Evolutionary conservation across 64 coral and sea anemone species (phyloP), one percentile per base, ranked within the genome.

Genomic region (Pachyseris speciosa): DNA sequence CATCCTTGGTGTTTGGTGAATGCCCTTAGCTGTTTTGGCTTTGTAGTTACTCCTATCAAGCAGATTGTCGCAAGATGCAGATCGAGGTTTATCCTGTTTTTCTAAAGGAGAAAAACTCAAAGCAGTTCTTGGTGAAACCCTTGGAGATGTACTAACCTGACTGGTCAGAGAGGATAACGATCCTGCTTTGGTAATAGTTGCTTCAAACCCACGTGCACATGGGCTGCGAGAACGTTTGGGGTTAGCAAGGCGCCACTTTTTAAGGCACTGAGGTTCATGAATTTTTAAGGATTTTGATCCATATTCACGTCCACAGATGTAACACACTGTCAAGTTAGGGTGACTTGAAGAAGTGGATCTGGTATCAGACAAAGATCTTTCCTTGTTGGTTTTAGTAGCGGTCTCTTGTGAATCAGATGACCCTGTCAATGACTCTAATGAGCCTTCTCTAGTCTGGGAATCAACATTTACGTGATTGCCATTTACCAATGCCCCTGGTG

Each of bases 261-360:
- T 93, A 52, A 97, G 87, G 77, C 95, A 97, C 43, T 97, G 95
- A 6, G 95, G 95, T n/a, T 97, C 95, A 53, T 97, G 95, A 48
- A 97, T 97, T 75, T 97, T 94, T 37, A 97, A 60, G 28, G 95
- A 97, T 40, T 97, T 97, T 12, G 95, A 97, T 85, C 95, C 95
- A 90, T 90, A 97, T 81, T 97, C 95, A 53, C 93, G 84, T 64
- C 95, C 95, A 80, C 95, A 97, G 31, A 97, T 97, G 43, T 97
- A 97, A 73, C 95, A 97, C 48, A 96, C 95, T 65, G 87, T 66
- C 45, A 96, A 64, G 69, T 90, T 92, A 9, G 91, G 91, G 48
- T 96, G 89, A 63, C 84, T 96, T 45, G 91, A 72, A 30, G 86
- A 93, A 15, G 70, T 53, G 57, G 86, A 91, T 22, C 75, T 90